Conservation (phyloP, 2,113 vertebrate species). For the Clupea harengus region DNA sequence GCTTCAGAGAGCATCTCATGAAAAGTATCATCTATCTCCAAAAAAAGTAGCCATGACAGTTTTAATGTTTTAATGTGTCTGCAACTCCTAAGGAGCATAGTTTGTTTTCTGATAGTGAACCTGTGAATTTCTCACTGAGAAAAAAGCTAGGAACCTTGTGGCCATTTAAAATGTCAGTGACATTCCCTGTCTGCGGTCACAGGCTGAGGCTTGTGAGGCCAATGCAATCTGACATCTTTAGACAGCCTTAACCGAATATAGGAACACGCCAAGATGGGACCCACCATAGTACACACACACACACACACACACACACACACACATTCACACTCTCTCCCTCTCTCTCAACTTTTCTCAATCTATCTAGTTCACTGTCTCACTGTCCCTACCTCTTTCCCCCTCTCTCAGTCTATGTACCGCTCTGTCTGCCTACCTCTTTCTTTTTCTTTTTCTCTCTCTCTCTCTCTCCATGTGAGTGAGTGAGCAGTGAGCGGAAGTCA, state of each 20-base stretch:
- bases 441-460: not conserved
- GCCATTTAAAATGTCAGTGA: not conserved
- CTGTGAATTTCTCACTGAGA: not conserved
- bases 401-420: not conserved
- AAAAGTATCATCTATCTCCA: not conserved
- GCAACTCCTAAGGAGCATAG: not conserved
- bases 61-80: not conserved
- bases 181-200: constrained; percentile 5
- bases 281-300: not conserved
- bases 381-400: not conserved
- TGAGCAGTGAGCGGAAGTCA: constrained; percentile 10
- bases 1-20: not conserved
- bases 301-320: not conserved
- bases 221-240: not conserved
- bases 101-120: not conserved
- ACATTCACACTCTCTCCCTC: not conserved
- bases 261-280: not conserved
- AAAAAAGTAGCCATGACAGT: not conserved
- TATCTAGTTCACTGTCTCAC: not conserved
- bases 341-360: not conserved
- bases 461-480: not conserved
- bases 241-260: not conserved
- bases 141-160: not conserved
- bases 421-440: too few relatives aligned
- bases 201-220: not conserved